phyloP scores from a whole-genome alignment of 2,113 vertebrate genomes.

The Pheucticus melanocephalus region DNA sequence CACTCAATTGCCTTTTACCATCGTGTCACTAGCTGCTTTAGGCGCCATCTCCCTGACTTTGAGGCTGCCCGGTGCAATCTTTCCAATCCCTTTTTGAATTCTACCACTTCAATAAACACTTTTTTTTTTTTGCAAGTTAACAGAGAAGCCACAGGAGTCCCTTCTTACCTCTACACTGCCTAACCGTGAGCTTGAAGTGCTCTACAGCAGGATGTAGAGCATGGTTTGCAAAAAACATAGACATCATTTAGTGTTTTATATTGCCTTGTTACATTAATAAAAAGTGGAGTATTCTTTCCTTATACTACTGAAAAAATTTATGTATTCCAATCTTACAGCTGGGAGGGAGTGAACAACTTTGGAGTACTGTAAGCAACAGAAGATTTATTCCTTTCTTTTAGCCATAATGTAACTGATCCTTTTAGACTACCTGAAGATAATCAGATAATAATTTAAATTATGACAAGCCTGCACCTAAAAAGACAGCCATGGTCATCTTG shows the following conservation, averaged over 20 bases:
- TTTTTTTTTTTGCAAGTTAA: neutral
- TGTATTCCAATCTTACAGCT: neutral
- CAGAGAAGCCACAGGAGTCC: neutral
- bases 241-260: neutral
- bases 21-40: neutral
- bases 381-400: neutral
- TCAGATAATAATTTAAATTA: neutral
- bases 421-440: neutral
- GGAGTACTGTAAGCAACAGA: neutral
- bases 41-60: neutral
- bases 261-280: neutral
- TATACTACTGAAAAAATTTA: neutral
- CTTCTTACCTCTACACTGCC: neutral
- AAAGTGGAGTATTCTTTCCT: neutral
- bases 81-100: neutral
- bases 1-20: neutral
- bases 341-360: neutral
- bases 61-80: neutral
- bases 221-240: neutral
- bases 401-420: neutral
- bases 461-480: neutral
- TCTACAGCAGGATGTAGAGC: neutral
- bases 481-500: neutral
- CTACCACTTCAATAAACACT: neutral
- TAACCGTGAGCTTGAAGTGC: neutral